Evolutionary conservation across 2,797 vertebrate genomes (phyloP).

Genomic region (Sciurus vulgaris): DNA sequence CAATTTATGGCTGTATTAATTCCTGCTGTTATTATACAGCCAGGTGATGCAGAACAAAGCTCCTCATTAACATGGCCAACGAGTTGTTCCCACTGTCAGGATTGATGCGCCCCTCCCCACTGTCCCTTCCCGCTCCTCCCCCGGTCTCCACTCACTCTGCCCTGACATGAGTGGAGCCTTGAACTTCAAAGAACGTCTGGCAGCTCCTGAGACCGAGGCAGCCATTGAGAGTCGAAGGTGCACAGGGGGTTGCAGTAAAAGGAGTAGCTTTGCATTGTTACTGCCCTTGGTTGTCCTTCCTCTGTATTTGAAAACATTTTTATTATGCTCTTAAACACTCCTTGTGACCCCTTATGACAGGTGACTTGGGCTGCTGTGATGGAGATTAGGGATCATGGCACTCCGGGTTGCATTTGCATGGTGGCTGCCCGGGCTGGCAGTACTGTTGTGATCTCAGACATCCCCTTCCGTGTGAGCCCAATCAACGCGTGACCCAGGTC

Average conservation of each 20-base stretch:
- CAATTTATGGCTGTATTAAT: conserved; percentile 77
- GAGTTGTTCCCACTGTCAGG: conserved; percentile 30
- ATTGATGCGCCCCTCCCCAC: fast-evolving
- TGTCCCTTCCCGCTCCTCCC: not conserved
- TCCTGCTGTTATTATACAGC: conserved; percentile 78
- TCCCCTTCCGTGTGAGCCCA: not conserved
- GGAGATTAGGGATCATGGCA: not conserved
- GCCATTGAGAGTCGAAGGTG: not conserved
- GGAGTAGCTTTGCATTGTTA: not conserved
- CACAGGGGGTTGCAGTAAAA: not conserved
- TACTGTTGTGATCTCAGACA: not conserved
- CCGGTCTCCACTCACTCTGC: not conserved
- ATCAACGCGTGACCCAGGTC: not conserved
- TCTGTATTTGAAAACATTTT: not conserved
- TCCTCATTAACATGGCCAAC: conserved; percentile 83
- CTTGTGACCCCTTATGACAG: not conserved
- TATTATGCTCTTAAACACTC: not conserved
- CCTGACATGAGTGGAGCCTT: not conserved
- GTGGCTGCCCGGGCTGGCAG: not conserved
- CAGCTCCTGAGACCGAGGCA: not conserved
- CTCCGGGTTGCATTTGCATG: not conserved
- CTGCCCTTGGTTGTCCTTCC: not conserved
- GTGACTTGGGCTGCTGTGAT: not conserved
- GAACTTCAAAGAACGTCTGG: conserved; percentile 33
- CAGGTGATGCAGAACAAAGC: conserved; percentile 86